Percentiles rank a stretch among this genome's conserved stretches.
phyloP scores from a whole-genome alignment of 2,888 invertebrate species.

The Chloroclystis v-ata region DNA sequence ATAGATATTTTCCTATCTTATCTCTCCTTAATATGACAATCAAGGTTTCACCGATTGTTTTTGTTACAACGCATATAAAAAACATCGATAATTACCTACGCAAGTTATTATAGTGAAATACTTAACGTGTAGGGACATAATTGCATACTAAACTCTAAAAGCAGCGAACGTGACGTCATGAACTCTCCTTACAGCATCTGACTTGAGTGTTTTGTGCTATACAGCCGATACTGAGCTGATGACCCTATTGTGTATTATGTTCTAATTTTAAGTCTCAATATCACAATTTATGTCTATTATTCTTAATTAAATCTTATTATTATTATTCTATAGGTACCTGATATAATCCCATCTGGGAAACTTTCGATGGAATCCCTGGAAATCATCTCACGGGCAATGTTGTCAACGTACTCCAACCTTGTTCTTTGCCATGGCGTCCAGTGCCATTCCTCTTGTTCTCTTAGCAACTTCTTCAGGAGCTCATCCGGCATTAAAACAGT shows the following conservation, averaged over 20 bases:
- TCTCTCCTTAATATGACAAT: background rate
- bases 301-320: too few relatives aligned
- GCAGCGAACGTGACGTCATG: too few relatives aligned
- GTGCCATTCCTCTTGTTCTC: slow-evolving; percentile 59
- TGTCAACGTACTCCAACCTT: slow-evolving; percentile 47
- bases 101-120: too few relatives aligned
- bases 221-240: too few relatives aligned
- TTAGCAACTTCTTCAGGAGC: slow-evolving; percentile 46
- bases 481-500: slow-evolving; percentile 48
- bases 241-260: too few relatives aligned
- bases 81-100: background rate
- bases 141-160: too few relatives aligned
- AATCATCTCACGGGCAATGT: slow-evolving; percentile 41
- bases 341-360: slow-evolving; percentile 74
- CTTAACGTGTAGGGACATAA: too few relatives aligned
- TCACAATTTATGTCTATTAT: too few relatives aligned
- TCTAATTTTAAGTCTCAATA: too few relatives aligned
- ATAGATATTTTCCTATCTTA: background rate
- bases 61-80: background rate
- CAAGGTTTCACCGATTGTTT: background rate
- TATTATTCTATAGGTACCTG: slow-evolving; percentile 38
- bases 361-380: slow-evolving; percentile 67
- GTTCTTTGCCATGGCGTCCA: slow-evolving; percentile 68
- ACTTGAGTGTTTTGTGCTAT: too few relatives aligned
- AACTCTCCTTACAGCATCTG: too few relatives aligned